These are phyloP conservation scores for Hymenochirus boettgeri DNA, from an alignment of 2,113 vertebrate species.

Conservation along the genomic window DNA sequence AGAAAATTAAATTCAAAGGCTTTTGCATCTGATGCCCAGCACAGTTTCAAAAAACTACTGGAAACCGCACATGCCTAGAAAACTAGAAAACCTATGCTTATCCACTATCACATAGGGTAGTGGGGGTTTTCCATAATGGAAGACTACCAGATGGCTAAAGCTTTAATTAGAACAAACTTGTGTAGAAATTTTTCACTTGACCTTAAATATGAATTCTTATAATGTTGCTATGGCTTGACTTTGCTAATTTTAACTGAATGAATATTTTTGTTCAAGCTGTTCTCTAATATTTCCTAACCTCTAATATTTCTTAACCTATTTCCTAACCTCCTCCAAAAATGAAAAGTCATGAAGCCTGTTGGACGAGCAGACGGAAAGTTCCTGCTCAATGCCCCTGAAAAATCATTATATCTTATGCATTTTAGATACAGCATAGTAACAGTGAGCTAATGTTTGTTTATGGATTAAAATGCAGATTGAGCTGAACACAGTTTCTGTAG, in stretches of 20 bases:
- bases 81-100: too few relatives aligned
- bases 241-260: slow-evolving; percentile 34
- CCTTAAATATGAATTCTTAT: slow-evolving; percentile 16
- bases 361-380: slow-evolving; percentile 29
- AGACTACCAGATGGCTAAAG: slow-evolving; percentile 30
- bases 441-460: not conserved
- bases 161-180: slow-evolving; percentile 37
- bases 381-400: slow-evolving; percentile 27
- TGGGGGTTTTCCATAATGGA: slow-evolving; percentile 2
- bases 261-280: slow-evolving; percentile 39
- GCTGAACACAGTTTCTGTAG: not conserved
- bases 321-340: slow-evolving; percentile 32
- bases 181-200: slow-evolving; percentile 29
- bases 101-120: too few relatives aligned
- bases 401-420: slow-evolving; percentile 13
- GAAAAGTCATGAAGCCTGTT: slow-evolving; percentile 31
- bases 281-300: slow-evolving; percentile 33
- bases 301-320: slow-evolving; percentile 32
- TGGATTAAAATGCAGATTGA: slow-evolving; percentile 5
- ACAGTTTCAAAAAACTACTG: too few relatives aligned
- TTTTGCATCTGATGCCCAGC: too few relatives aligned
- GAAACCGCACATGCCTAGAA: too few relatives aligned
- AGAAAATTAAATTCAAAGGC: too few relatives aligned
- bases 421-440: not conserved
- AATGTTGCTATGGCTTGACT: slow-evolving; percentile 14